Percentiles rank a stretch among this genome's conserved stretches.
Conservation (phyloP, 2,113 vertebrate genomes). For the Pandion haliaetus region DNA sequence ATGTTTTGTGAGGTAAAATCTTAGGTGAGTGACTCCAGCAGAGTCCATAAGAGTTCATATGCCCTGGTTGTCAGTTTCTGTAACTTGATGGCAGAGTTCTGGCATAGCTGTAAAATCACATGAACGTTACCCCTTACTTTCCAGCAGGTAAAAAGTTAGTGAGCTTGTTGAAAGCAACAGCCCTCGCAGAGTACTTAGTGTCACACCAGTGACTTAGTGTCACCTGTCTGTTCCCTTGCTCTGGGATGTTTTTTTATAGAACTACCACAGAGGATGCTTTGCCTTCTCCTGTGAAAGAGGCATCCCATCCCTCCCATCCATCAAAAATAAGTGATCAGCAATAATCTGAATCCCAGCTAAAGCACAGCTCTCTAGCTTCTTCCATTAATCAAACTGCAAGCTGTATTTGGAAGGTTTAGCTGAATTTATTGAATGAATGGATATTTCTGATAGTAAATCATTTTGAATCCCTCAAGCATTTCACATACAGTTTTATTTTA, state of each 20-base stretch:
- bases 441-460: constrained; percentile 49
- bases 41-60: background rate
- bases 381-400: constrained; percentile 22
- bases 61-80: background rate
- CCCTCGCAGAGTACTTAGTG: background rate
- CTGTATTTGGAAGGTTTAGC: constrained; percentile 11
- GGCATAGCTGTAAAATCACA: background rate
- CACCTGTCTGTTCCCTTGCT: background rate
- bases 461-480: background rate
- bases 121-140: background rate
- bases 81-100: background rate
- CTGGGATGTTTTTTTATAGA: background rate
- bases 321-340: background rate
- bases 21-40: background rate
- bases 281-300: background rate
- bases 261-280: background rate
- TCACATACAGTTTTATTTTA: constrained; percentile 31
- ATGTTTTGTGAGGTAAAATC: background rate
- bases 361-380: background rate
- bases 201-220: background rate
- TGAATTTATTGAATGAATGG: background rate
- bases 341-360: background rate
- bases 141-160: background rate
- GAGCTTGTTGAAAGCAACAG: background rate
- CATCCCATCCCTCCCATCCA: background rate